Evolutionary conservation across 2,888 invertebrate genomes (phyloP), one percentile per base, ranked within the genome.

Genomic region (Tetrapedia diversipes): DNA sequence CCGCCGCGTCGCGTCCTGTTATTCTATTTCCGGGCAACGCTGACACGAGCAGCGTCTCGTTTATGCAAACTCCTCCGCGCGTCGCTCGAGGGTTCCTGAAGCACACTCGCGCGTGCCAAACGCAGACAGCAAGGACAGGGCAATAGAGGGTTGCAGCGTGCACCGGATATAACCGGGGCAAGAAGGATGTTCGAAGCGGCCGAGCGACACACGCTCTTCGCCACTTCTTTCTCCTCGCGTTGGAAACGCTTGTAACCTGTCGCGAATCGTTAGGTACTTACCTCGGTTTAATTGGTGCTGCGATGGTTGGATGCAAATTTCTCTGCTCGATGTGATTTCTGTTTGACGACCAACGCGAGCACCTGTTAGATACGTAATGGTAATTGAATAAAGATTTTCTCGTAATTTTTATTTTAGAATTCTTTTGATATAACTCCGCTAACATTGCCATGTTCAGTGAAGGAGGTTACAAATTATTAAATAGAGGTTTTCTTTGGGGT

Each of bases 61-160:
- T 80, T 86, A 81, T 86, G 88, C 86, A 86, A 86, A 82, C 85
- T 82, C 79, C 81, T 85, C 85, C 80, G 78, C 79, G 51, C 65
- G 65, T 79, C n/a, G n/a, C n/a, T n/a, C 56, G 67, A 73, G 76
- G 72, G 79, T 72, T 80, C 27, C 82, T 61, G 68, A 78, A 83
- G 80, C 67, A 67, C 71, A 63, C 72, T 77, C 54, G 75, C 77
- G 43, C 59, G 49, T 77, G 80, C 67, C 83, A 70, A 72, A 80
- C 74, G 65, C 83, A 82, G 73, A 66, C 81, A 64, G 79, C 67
- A 71, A 83, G 47, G 77, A 60, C 57, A 39, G 60, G 56, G 71
- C 77, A 59, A 71, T 77, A 56, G 67, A 49, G 60, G 77, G 59
- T 41, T 51, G 49, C 54, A 68, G 45, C 37, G 37, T 63, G 63